phyloP scores from a whole-genome alignment of 2,113 vertebrate species.

The Hyperopisus bebe region DNA sequence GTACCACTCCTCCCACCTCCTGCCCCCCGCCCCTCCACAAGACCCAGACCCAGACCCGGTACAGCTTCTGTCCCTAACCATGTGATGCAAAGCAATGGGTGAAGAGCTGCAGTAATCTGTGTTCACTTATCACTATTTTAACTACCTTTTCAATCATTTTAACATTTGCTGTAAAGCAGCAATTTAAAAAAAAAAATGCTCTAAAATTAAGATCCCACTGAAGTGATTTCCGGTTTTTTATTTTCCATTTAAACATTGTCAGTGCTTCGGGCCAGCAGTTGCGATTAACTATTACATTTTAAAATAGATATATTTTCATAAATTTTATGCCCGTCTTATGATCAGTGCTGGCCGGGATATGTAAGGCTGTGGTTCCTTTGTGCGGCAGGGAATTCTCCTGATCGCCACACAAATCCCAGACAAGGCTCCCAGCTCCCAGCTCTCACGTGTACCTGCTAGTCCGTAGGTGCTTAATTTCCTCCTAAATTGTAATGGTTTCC shows the following conservation, averaged over 20 bases:
- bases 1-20: background rate
- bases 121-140: background rate
- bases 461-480: constrained; percentile 30
- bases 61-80: background rate
- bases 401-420: background rate
- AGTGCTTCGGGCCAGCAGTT: background rate
- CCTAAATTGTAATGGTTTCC: constrained; percentile 33
- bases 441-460: background rate
- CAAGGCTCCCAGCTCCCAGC: background rate
- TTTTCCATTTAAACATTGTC: background rate
- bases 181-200: background rate
- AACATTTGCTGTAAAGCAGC: background rate
- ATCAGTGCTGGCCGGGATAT: background rate
- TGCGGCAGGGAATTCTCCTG: background rate
- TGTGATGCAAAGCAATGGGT: background rate
- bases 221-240: background rate
- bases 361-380: background rate
- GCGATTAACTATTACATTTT: background rate
- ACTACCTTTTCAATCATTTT: background rate
- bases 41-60: background rate
- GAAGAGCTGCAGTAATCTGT: background rate
- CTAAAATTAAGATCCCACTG: background rate
- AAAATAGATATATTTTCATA: background rate
- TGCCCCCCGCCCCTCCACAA: background rate
- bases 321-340: background rate